Conservation (phyloP, 37 sponge, comb jelly and placozoan species). For the Petrosia ficiformis region DNA sequence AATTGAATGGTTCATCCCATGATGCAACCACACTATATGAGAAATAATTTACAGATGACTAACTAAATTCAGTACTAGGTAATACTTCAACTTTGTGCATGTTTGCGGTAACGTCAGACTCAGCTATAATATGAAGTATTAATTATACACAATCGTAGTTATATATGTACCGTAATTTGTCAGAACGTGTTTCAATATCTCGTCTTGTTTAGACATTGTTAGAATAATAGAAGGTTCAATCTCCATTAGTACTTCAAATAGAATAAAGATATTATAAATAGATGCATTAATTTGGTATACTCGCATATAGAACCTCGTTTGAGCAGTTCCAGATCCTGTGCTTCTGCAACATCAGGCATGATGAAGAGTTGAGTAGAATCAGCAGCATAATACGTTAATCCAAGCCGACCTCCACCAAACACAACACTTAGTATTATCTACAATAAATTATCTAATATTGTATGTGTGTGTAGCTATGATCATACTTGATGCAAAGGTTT, state of each 20-base stretch:
- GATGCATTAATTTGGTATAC: no score
- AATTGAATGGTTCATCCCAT: no score
- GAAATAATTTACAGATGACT: not conserved
- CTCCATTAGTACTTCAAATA: slow-evolving; percentile 63
- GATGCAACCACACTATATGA: not conserved
- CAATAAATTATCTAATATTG: not conserved
- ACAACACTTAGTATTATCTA: slow-evolving; percentile 50
- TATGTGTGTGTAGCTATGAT: not conserved
- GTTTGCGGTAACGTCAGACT: not conserved
- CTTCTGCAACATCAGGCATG: slow-evolving; percentile 68
- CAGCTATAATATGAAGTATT: no score
- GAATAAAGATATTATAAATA: not conserved
- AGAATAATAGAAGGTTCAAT: slow-evolving; percentile 65
- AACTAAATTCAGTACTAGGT: slow-evolving; percentile 78
- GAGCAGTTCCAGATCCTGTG: slow-evolving; percentile 61
- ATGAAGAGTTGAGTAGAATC: slow-evolving; percentile 54
- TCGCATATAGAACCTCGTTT: no score
- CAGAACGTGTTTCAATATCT: slow-evolving; percentile 45
- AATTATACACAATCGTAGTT: no score
- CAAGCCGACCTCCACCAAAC: slow-evolving; percentile 66
- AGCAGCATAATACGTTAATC: slow-evolving; percentile 66
- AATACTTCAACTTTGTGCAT: slow-evolving; percentile 74
- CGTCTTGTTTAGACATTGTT: slow-evolving; percentile 78
- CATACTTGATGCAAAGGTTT: not conserved
- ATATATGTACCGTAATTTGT: slow-evolving; percentile 23